phyloP scores from a whole-genome alignment of 2,113 vertebrate genomes.

The Myrmophylax atrothorax region DNA sequence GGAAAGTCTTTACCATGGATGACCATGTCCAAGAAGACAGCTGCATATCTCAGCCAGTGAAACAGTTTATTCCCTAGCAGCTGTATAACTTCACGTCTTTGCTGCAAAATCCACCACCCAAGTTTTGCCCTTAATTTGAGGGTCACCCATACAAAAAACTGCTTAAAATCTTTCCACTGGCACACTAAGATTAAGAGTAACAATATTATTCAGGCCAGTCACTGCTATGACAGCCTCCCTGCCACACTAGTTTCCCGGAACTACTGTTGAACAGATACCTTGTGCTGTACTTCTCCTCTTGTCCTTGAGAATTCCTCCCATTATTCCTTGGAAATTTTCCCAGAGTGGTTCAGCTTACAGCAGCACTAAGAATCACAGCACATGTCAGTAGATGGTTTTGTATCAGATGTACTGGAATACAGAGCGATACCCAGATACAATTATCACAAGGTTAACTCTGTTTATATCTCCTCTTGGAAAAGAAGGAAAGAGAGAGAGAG shows the following conservation, averaged over 20 bases:
- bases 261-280: not conserved
- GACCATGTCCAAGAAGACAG: not conserved
- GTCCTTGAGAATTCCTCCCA: slow-evolving; percentile 31
- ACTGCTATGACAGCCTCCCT: not conserved
- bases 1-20: not conserved
- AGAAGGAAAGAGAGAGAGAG: not conserved
- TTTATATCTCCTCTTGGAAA: not conserved
- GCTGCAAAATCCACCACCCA: not conserved
- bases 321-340: slow-evolving; percentile 48
- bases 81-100: not conserved
- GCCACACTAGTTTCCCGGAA: not conserved
- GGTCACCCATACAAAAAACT: not conserved
- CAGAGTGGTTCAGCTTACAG: slow-evolving; percentile 16
- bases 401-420: not conserved
- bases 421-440: not conserved
- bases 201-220: not conserved
- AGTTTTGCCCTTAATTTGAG: not conserved
- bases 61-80: not conserved
- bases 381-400: not conserved
- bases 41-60: not conserved
- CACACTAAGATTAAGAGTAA: not conserved
- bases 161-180: not conserved
- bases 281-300: not conserved
- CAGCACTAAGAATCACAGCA: not conserved
- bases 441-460: not conserved